These are phyloP conservation scores for Andricus curvator DNA, from an alignment of 2,888 invertebrate genomes.

Conservation along the genomic window DNA sequence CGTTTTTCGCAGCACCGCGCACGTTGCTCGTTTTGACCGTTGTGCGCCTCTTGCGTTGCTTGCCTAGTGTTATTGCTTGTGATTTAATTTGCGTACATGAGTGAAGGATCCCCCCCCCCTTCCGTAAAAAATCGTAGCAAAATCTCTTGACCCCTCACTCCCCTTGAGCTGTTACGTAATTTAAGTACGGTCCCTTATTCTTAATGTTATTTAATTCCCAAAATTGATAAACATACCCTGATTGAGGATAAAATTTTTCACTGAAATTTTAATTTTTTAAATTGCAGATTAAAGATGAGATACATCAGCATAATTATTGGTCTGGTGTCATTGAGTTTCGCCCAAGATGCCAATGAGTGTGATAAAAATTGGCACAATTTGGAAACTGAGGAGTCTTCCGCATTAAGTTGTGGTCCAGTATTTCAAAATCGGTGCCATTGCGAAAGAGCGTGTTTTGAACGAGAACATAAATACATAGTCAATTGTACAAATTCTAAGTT, in stretches of 20 bases:
- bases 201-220: neutral
- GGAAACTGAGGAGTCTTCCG: constrained; percentile 63
- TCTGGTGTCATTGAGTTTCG: constrained; percentile 45
- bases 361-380: constrained; percentile 69
- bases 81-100: too few species aligned
- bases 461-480: constrained; percentile 81
- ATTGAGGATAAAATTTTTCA: neutral
- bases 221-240: neutral
- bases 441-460: constrained; percentile 80
- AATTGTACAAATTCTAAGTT: constrained; percentile 86
- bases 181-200: neutral
- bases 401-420: constrained; percentile 77
- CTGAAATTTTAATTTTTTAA: neutral
- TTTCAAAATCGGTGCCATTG: constrained; percentile 81
- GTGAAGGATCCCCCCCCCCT: too few species aligned
- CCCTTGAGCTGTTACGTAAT: too few species aligned
- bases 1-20: too few species aligned
- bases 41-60: too few species aligned
- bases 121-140: too few species aligned
- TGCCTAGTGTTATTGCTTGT: too few species aligned
- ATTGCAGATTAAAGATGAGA: constrained; percentile 58
- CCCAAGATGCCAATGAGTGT: constrained; percentile 58
- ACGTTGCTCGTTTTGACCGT: too few species aligned
- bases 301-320: constrained; percentile 50
- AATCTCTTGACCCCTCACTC: too few species aligned